Evolutionary conservation across 2,113 vertebrate genomes (phyloP).

Genomic region (Macaca nemestrina): DNA sequence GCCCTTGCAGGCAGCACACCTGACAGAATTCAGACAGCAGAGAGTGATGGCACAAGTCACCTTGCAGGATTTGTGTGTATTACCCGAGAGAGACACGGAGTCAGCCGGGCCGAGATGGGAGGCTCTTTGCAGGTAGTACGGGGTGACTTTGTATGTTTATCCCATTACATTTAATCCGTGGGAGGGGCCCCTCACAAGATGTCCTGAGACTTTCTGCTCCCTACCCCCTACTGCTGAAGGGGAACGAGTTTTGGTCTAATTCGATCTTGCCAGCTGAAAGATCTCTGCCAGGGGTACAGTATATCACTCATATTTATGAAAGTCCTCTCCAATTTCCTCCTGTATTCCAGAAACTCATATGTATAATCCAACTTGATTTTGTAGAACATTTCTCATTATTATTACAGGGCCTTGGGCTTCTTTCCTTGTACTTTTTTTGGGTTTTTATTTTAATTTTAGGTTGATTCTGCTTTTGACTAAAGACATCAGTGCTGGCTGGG

Average conservation of each 20-base stretch:
- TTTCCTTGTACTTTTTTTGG: not conserved
- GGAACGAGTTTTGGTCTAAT: not conserved
- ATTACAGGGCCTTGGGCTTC: not conserved
- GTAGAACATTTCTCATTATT: not conserved
- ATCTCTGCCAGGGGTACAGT: not conserved
- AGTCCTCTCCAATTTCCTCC: not conserved
- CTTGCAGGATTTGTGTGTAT: not conserved
- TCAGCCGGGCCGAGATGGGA: fast-evolving
- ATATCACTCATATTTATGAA: not conserved
- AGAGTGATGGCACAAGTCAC: not conserved
- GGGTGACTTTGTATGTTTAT: not conserved
- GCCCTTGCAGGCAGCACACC: fast-evolving
- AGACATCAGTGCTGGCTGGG: not conserved
- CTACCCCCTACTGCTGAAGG: no score
- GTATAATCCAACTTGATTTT: not conserved
- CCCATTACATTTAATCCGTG: no score
- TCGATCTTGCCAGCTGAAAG: not conserved
- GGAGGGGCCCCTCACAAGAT: not conserved
- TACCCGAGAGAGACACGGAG: not conserved
- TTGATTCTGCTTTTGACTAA: not conserved
- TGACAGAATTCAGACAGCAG: not conserved
- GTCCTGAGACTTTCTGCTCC: not conserved
- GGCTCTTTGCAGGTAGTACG: fast-evolving
- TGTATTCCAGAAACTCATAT: not conserved
- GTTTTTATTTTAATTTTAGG: not conserved